Base-by-base conservation (phyloP, 2,888 invertebrate genomes). In the Carcina quercana region DNA sequence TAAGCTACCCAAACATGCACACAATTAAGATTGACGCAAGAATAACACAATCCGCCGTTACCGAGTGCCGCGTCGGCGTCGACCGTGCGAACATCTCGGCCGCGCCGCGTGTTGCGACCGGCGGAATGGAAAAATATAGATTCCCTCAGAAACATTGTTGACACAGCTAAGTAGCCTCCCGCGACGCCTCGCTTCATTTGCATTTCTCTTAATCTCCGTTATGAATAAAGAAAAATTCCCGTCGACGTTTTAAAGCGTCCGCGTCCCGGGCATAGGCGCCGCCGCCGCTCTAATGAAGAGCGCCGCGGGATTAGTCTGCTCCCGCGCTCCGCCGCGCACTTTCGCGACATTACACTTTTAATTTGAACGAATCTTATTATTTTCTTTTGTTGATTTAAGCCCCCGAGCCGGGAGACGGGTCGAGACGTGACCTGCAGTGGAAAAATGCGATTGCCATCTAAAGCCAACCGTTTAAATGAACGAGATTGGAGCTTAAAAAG, bases 401-500 rank as follows among this genome's bases (percentile, higher is more conserved):
- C 87, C 86, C 79, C 75, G 70, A 76, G 67, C 63, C 75, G 72
- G 76, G 80, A 83, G 86, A 85, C 83, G 75, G 71, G 70, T 69
- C 83, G 80, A 75, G 88, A 88, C 88, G 88, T 88, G 88, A 88
- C 87, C 80, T 86, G 86, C 85, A 85, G 85, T 86, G 86, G 88
- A 88, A 88, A 88, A 88, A 87, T 88, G 88, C 87, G 87, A 88
- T 88, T 88, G 86, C 80, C 80, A 85, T 86, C 86, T 86, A 87
- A 88, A 88, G 87, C 88, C 87, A 88, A 87, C 86, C 87, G 87
- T 87, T 87, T 87, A 88, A 85, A 87, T 87, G 88, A 87, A 86
- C 85, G 86, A 88, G 88, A 88, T 88, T 87, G 88, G 87, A 79
- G 88, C 88, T 88, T 88, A 88, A 88, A 88, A 88, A 88, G 88